A percentile compares a stretch with the other conserved stretches of the same genome.
phyloP scores from a whole-genome alignment of 2,888 invertebrate genomes.

The Bombyx huttoni region DNA sequence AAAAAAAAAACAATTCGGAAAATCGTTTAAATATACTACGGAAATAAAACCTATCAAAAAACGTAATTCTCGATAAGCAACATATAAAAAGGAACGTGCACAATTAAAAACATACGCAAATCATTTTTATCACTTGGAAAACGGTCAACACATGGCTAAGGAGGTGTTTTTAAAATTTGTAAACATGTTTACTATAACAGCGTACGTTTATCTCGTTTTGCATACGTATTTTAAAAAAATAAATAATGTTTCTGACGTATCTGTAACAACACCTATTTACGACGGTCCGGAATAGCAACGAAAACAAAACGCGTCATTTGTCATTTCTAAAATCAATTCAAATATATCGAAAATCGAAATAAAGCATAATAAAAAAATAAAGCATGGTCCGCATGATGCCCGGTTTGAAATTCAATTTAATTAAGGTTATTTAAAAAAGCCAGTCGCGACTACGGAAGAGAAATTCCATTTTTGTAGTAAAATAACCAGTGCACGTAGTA shows the following conservation, averaged over 20 bases:
- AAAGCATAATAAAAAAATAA: too few species aligned
- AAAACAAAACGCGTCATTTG: background rate
- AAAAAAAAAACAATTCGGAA: constrained; percentile 6
- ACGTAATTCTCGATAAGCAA: background rate
- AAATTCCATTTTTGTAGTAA: background rate
- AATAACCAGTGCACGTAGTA: background rate
- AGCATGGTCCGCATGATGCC: too few species aligned
- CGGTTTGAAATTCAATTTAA: too few species aligned
- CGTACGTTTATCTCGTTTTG: constrained; percentile 16
- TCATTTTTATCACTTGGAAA: constrained; percentile 27
- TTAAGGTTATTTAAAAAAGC: background rate
- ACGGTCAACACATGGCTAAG: constrained; percentile 30
- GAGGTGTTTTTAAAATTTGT: constrained; percentile 24
- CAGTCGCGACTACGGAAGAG: background rate
- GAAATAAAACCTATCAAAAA: background rate
- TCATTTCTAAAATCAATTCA: background rate
- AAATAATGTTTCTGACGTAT: background rate
- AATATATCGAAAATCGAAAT: background rate
- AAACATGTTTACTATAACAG: constrained; percentile 33
- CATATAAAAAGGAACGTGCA: constrained; percentile 9
- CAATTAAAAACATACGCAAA: constrained; percentile 29
- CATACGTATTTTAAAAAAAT: background rate
- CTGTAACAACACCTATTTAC: background rate
- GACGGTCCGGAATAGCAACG: background rate
- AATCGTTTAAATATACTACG: background rate